Percentiles rank a stretch among this genome's conserved stretches.
phyloP scores from a whole-genome alignment of 2,113 vertebrate species.

The Carassius gibelio region DNA sequence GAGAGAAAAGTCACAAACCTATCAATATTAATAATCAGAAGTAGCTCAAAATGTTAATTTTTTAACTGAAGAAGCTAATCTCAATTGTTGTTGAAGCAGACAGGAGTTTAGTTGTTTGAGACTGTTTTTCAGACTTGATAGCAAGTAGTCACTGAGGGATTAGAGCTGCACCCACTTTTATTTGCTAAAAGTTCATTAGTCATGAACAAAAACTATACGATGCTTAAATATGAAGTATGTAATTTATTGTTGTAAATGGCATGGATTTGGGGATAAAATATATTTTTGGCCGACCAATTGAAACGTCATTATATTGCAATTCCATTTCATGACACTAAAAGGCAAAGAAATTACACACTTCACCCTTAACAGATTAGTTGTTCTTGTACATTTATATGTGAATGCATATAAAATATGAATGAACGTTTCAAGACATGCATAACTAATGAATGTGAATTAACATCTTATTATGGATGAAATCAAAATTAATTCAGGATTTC shows the following conservation, averaged over 20 bases:
- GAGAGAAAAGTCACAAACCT: not conserved
- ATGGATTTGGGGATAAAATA: not conserved
- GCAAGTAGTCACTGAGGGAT: not conserved
- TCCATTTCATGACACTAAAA: not conserved
- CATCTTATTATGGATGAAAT: too few relatives aligned
- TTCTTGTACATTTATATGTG: too few relatives aligned
- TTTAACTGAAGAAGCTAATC: not conserved
- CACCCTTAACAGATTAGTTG: not conserved
- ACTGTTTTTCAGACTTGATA: not conserved
- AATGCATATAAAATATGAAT: too few relatives aligned
- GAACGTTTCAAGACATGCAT: too few relatives aligned
- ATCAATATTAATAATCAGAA: not conserved
- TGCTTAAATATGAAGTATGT: not conserved
- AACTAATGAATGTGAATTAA: too few relatives aligned
- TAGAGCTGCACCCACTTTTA: not conserved
- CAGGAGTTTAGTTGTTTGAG: not conserved
- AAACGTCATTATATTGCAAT: too few relatives aligned
- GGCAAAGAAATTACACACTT: not conserved
- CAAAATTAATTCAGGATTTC: too few relatives aligned
- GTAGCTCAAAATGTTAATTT: not conserved
- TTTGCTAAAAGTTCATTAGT: not conserved
- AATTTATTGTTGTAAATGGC: not conserved
- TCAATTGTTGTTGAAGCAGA: not conserved
- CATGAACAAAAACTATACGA: not conserved
- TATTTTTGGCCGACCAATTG: not conserved